Evolutionary conservation across 1,140 invertebrate genomes (phyloP), one percentile per base, ranked within the genome.

Genomic region (Eumaeus atala): DNA sequence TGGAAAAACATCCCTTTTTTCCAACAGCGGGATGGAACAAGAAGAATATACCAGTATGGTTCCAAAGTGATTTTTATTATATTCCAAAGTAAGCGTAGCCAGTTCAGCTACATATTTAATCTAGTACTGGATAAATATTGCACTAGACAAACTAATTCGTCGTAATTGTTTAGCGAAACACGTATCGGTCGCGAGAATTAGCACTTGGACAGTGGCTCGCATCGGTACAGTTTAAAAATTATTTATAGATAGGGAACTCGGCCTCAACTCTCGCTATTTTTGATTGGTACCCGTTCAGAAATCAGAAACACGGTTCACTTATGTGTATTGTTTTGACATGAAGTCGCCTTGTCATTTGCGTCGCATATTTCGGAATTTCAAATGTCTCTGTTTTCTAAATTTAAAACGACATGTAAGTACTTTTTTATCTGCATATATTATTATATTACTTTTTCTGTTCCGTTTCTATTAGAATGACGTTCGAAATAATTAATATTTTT

Each of bases 201-300:
- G 62, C 63, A 64, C 67, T 67, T 69, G 70, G 60, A 70, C 63
- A 68, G 66, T 68, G 57, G 70, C 72, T 71, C 66, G 62, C 66
- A 74, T 51, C 66, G 62, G 66, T 70, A 66, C 62, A 59, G 62
- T 65, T 67, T 60, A 58, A 54, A 61, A 62, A 72, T 79, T 78
- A 81, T 77, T 82, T 80, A 68, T 75, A 67, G 69, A 74, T 71
- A 74, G 68, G 70, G 51, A 78, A 72, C 61, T 74, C 74, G 74
- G 70, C 69, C n/a, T n/a, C n/a, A n/a, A n/a, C n/a, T n/a, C n/a
- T 64, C 69, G 72, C 70, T 84, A 82, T 80, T 81, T 77, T 58
- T 69, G 67, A 73, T 66, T 67, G 69, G 54, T 70, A 72, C 67
- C 67, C 66, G 64, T 65, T 56, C 66, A 56, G 65, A 68, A 70